These are phyloP conservation scores for Monomorium pharaonis DNA, from an alignment of 1,140 invertebrate species.

Conservation along the genomic window DNA sequence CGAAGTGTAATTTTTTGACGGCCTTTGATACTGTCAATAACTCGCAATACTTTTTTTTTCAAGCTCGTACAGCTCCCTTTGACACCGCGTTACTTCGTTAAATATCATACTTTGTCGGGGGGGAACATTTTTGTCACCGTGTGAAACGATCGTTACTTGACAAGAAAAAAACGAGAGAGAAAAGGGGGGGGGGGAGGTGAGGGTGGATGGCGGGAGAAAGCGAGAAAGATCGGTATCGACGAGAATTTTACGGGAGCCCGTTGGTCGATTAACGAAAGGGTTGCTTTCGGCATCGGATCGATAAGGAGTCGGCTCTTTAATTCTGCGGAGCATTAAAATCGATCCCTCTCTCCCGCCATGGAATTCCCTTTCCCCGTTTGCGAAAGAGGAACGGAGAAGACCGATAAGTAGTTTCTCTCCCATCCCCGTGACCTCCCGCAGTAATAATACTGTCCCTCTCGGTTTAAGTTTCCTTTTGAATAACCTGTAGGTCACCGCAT, in stretches of 20 bases:
- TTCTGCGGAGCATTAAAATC: slow-evolving; percentile 52
- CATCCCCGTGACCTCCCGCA: slow-evolving; percentile 68
- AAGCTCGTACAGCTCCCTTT: slow-evolving; percentile 44
- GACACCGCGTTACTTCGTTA: slow-evolving; percentile 57
- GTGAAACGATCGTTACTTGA: slow-evolving; percentile 46
- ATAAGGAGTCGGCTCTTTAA: slow-evolving; percentile 45
- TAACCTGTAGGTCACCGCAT: slow-evolving; percentile 75
- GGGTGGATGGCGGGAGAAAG: slow-evolving; percentile 19
- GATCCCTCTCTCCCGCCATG: slow-evolving; percentile 21
- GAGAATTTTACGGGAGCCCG: slow-evolving; percentile 46
- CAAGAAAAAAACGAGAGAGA: slow-evolving; percentile 38
- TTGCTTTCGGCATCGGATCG: slow-evolving; percentile 47
- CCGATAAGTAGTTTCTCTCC: slow-evolving; percentile 67
- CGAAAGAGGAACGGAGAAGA: slow-evolving; percentile 58
- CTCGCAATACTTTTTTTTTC: slow-evolving; percentile 43
- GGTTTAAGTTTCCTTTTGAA: slow-evolving; percentile 76
- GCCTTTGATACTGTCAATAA: slow-evolving; percentile 46
- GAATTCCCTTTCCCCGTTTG: slow-evolving; percentile 30
- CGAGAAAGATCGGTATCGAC: neutral
- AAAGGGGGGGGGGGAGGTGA: neutral
- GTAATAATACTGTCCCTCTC: slow-evolving; percentile 72
- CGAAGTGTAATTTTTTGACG: slow-evolving; percentile 44
- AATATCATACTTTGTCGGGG: slow-evolving; percentile 45
- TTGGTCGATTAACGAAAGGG: slow-evolving; percentile 47
- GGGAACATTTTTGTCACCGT: slow-evolving; percentile 39